Percentiles rank a stretch among this genome's conserved stretches.
Evolutionary conservation across 2,888 invertebrate genomes (phyloP).

Genomic region (Amiota mariae): DNA sequence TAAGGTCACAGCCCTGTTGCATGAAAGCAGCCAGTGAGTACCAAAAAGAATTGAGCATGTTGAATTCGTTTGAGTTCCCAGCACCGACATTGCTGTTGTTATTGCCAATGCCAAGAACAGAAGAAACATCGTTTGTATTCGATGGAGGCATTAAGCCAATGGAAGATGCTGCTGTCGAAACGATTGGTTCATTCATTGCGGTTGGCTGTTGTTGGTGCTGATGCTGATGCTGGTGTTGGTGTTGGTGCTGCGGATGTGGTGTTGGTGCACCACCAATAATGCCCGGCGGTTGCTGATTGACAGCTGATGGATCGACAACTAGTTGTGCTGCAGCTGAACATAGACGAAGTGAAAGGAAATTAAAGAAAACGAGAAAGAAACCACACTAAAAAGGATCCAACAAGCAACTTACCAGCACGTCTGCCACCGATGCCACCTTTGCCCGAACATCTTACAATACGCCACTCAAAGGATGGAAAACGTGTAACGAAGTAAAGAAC

Average conservation of each 20-base stretch:
- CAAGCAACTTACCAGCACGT: constrained; percentile 12
- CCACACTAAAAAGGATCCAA: not conserved
- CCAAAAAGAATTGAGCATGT: constrained; percentile 96
- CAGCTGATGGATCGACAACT: constrained; percentile 56
- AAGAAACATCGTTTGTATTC: constrained; percentile 4
- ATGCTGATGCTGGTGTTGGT: constrained; percentile 38
- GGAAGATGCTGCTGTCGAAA: not conserved
- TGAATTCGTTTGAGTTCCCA: constrained; percentile 86
- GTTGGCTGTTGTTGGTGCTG: constrained; percentile 27
- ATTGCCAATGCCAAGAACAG: constrained; percentile 32
- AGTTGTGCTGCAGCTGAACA: not conserved
- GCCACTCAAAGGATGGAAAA: constrained; percentile 98
- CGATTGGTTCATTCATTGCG: constrained; percentile 20
- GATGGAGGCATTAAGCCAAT: constrained; percentile 17
- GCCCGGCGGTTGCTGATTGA: constrained; percentile 67
- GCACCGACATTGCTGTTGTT: constrained; percentile 41
- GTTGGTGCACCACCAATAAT: constrained; percentile 63
- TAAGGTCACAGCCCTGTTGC: constrained; percentile 98
- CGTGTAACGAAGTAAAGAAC: constrained; percentile 97
- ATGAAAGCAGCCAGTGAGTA: constrained; percentile 97
- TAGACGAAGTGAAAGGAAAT: not conserved
- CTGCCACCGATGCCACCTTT: not conserved
- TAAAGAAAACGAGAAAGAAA: not conserved
- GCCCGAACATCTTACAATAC: constrained; percentile 76
- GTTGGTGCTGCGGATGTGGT: constrained; percentile 37